Evolutionary conservation across 2,888 invertebrate genomes (phyloP), one percentile per base, ranked within the genome.

Genomic region (Creontiades dilutus): DNA sequence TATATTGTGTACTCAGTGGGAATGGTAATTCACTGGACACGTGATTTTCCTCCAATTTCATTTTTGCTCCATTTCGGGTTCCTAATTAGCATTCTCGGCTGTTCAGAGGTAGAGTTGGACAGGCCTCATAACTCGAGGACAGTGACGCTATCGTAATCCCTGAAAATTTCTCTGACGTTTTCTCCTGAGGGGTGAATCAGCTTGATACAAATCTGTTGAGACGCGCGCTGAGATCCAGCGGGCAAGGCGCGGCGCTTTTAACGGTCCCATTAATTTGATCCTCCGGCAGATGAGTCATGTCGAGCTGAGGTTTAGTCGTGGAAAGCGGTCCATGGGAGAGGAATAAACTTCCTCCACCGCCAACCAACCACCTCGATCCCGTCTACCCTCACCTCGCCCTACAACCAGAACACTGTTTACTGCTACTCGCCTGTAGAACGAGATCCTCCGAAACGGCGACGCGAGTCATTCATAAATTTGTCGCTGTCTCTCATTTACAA

Each of bases 141-240:
- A 23, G 19, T 11, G 68, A 68, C 68, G 5, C 27, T 19, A 82
- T 47, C 52, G 52, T 52, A 27, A 82, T 48, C 82, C 55, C 52
- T 27, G 48, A 23, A 82, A 82, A 82, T 82, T 81, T 81, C 82
- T 82, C 82, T 46, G 78, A 47, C 82, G 82, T 47, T 52, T 82
- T 82, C 82, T 82, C 52, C 47, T 12, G 52, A 82, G 46, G 78
- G 82, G 48, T 47, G 48, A 82, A 48, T 47, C 52, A 47, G 48
- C 48, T 82, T 82, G 82, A 82, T 82, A 82, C 82, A 27, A 82
- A 82, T 82, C 82, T 82, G 82, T 82, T 48, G 82, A 82, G 52
- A 82, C 82, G 52, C 82, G 68, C 68, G 68, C 23, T 23, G 47
- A 82, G 82, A n/a, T 14, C 47, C 52, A 13, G 57, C 12, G 68